Evolutionary conservation across 2,888 invertebrate genomes (phyloP), one percentile per base, ranked within the genome.

Genomic region (Charanyca ferruginea): DNA sequence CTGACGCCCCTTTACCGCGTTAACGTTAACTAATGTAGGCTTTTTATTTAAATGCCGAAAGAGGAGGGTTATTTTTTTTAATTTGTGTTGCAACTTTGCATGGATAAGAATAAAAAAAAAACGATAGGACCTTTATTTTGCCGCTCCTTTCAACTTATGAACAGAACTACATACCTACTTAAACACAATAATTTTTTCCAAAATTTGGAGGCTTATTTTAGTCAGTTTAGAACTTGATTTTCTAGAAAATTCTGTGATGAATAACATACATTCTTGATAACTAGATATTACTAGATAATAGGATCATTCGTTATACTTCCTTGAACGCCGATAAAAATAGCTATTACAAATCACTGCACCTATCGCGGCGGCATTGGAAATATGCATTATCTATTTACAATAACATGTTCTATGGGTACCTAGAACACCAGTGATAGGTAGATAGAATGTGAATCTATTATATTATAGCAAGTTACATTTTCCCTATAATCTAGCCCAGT

Each of bases 351-450:
- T 60, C 48, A 73, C 41, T 57, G 60, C 53, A 57, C 23, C 41
- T 66, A 79, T 64, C 66, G 66, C 4, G 38, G 28, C 47, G 66
- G 66, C 60, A 72, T 65, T 79, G 77, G 69, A 73, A 66, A 70
- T 63, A 44, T 58, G 61, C 54, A 65, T 66, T 76, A 79, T 79
- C 80, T 66, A 65, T 61, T 51, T 41, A 48, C 32, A 76, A 62
- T 54, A 66, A 20, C 55, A 54, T 71, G 49, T 42, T 42, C 66
- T 44, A 28, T 54, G 16, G 13, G 44, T 54, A 60, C 53, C 28
- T 68, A 57, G 42, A 44, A 69, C 23, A 45, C 35, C n/a, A 41
- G 32, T 8, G 23, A 23, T 57, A 63, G 41, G 3, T 68, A 72
- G 42, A 38, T 70, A 67, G 4, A 32, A 20, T 32, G 48, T 51